These are phyloP conservation scores for Batillaria attramentaria DNA, from an alignment of 1,140 invertebrate species.

Conservation along the genomic window DNA sequence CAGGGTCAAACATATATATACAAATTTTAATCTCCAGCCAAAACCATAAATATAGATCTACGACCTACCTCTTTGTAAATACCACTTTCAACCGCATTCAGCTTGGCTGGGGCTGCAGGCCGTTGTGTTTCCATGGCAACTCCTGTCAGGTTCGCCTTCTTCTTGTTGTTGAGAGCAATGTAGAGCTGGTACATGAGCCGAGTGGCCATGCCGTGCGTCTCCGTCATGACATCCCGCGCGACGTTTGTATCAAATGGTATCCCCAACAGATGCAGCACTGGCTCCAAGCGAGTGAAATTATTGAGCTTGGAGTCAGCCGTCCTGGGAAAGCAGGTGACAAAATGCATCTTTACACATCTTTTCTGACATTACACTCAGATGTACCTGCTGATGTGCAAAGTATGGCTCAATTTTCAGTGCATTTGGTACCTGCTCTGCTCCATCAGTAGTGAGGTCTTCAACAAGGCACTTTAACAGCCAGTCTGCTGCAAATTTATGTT, in stretches of 20 bases:
- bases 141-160: conserved; percentile 70
- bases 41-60: neutral
- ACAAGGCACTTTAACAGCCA: too few relatives aligned
- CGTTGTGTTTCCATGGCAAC: conserved; percentile 72
- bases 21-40: neutral
- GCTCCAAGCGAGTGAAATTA: conserved; percentile 71
- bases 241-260: conserved; percentile 71
- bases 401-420: too few relatives aligned
- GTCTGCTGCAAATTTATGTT: too few relatives aligned
- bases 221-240: conserved; percentile 71
- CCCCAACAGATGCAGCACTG: conserved; percentile 66
- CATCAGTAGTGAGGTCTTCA: too few relatives aligned
- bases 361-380: too few relatives aligned
- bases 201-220: conserved; percentile 68
- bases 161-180: conserved; percentile 71
- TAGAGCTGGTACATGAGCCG: conserved; percentile 71
- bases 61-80: conserved; percentile 71
- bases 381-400: too few relatives aligned
- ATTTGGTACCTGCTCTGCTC: too few relatives aligned
- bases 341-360: too few relatives aligned
- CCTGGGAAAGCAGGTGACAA: too few relatives aligned
- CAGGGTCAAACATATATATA: neutral
- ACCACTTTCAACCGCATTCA: conserved; percentile 64
- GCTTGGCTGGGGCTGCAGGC: conserved; percentile 69
- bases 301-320: conserved; percentile 71